Evolutionary conservation across 2,797 vertebrate species (phyloP), one percentile per base, ranked within the genome.

Genomic region (Sphaeramia orbicularis): DNA sequence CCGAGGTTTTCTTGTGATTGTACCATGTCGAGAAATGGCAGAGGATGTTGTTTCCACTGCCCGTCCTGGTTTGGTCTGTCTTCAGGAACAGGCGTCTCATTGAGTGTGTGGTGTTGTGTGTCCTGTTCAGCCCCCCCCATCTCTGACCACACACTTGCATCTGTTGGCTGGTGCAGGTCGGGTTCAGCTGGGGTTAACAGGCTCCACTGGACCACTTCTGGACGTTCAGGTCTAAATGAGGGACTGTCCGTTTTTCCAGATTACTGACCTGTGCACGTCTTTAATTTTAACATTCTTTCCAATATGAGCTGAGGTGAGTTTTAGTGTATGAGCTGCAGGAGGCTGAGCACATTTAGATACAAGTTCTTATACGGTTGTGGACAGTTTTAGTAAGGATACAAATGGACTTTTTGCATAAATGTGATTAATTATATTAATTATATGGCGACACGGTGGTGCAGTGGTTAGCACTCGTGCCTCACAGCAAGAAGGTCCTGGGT

Each of bases 1-100:
- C 65, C 5, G 4, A 48, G 41, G 52, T 56, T 67, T 76, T 51
- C 62, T 43, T 63, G 27, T 77, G 67, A 65, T 84, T 76, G 61
- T 58, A 63, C 41, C 42, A 35, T 71, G 48, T 71, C 7, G 16
- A 69, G 40, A 54, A 67, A 62, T 52, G 56, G 12, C 43, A 40
- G 54, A 57, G 37, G 55, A 71, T 11, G 6, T 24, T 11, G 62
- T 85, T 85, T 78, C 74, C 71, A 48, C 51, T 35, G 47, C 15
- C 3, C 64, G 21, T 64, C 19, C 48, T 1, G 21, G 15, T 32
- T 56, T 59, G n/a, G n/a, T 49, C 61, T 12, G 35, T 37, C 51
- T 16, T 54, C 14, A 47, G 54, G 48, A 76, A 66, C 63, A 74
- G 74, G 42, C 51, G 19, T 59, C 51, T 72, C 77, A 68, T 78